These are phyloP conservation scores for Perithous albicinctus DNA, from an alignment of 2,888 invertebrate genomes.

Conservation along the genomic window DNA sequence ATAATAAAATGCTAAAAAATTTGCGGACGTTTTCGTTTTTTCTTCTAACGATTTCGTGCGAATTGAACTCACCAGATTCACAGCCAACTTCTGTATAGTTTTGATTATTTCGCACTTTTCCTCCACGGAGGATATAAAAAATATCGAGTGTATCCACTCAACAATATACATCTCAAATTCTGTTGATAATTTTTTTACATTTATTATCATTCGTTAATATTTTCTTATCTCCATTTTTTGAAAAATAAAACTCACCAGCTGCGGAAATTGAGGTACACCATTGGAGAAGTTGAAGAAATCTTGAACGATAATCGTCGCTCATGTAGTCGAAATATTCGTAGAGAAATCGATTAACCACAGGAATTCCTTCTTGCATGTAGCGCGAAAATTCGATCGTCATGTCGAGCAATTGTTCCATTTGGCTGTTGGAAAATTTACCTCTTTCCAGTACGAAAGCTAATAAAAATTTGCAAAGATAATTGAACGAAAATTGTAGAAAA, in stretches of 20 bases:
- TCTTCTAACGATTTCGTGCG: neutral
- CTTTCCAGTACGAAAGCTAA: conserved; percentile 80
- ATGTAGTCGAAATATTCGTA: conserved; percentile 79
- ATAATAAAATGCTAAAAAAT: neutral
- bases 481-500: neutral
- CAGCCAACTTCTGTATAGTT: conserved; percentile 72
- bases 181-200: conserved; percentile 54
- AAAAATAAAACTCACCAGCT: conserved; percentile 70
- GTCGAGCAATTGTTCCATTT: conserved; percentile 77
- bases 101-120: conserved; percentile 79
- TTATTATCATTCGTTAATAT: conserved; percentile 22
- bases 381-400: conserved; percentile 79
- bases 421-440: conserved; percentile 74
- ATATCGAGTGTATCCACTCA: conserved; percentile 77
- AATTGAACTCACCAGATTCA: conserved; percentile 76
- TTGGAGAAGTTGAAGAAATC: conserved; percentile 78
- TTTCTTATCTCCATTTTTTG: neutral
- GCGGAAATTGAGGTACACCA: conserved; percentile 79
- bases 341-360: conserved; percentile 79
- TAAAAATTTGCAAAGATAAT: neutral
- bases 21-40: neutral
- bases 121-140: conserved; percentile 75
- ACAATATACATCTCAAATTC: conserved; percentile 78
- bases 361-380: conserved; percentile 83
- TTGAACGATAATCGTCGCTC: conserved; percentile 75